Evolutionary conservation across 1,140 invertebrate genomes (phyloP), one percentile per base, ranked within the genome.

Genomic region (Amphibalanus amphitrite): DNA sequence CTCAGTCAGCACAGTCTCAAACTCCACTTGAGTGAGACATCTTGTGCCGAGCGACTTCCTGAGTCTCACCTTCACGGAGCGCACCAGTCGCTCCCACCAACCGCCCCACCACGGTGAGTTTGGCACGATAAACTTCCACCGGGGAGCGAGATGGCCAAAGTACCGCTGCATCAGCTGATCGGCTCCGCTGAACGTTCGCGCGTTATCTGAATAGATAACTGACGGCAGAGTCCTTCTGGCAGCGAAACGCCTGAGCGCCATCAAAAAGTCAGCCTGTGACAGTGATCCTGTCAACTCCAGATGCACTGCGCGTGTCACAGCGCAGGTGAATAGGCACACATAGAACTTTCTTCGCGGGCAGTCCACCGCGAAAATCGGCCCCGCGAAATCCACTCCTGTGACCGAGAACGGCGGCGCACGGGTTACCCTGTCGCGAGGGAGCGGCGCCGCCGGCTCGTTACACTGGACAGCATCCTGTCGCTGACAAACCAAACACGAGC

Each of bases 71-170:
- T 74, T 74, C 26, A 74, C 73, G 28, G 73, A 40, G 4, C 69
- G 38, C 29, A 72, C 47, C 26, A 74, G 69, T 13, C 70, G 23
- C 30, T 74, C 70, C 73, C 74, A 75, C 38, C 69, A 75, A 29
- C 71, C 74, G 64, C 73, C 73, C 73, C 73, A 74, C 73, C 70
- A 74, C 69, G 74, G 73, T 25, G 73, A 68, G 26, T 30, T 10
- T 15, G 70, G 65, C 29, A 67, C 70, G 64, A 74, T 74, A 30
- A 74, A 74, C 67, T 74, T 74, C 74, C 73, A 72, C 33, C 69
- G 33, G 67, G 40, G 70, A 38, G 26, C 65, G 15, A 67, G 65
- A 26, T 28, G 33, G 28, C 69, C 29, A 30, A 67, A 73, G 59
- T 67, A 15, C 26, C 70, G 6, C 29, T 72, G 59, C 25, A 73